A percentile compares a stretch with the other conserved stretches of the same genome.
These are phyloP conservation scores for Microcaecilia unicolor DNA, from an alignment of 2,797 vertebrate species.

Conservation along the genomic window DNA sequence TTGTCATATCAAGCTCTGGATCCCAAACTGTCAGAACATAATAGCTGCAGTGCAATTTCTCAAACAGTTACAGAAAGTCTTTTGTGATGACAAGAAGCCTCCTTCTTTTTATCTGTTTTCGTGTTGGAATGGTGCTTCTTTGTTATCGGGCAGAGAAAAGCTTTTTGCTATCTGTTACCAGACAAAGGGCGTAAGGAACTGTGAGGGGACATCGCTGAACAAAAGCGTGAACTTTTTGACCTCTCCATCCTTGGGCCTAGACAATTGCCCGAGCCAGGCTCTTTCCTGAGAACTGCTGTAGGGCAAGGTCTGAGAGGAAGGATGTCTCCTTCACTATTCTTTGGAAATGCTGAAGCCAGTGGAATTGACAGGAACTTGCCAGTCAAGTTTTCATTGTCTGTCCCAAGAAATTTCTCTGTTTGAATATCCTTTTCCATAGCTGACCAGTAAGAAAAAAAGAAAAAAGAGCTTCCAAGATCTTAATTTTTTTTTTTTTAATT, in stretches of 20 bases:
- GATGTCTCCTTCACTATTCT: constrained; percentile 13
- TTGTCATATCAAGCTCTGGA: not conserved
- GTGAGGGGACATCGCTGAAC: constrained; percentile 58
- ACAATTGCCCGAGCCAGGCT: constrained; percentile 33
- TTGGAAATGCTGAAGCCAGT: constrained; percentile 18
- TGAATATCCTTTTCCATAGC: constrained; percentile 35
- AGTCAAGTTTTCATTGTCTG: constrained; percentile 20
- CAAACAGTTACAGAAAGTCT: not conserved
- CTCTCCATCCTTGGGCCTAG: constrained; percentile 45
- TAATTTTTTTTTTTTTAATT: constrained; percentile 76
- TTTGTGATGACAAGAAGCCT: constrained; percentile 5
- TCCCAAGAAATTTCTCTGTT: constrained; percentile 11
- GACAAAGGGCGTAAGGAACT: constrained; percentile 71
- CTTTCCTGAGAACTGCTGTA: constrained; percentile 39
- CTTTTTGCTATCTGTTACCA: constrained; percentile 67
- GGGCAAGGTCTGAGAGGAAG: constrained; percentile 34
- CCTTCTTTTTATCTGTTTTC: constrained; percentile 5
- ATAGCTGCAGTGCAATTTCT: constrained; percentile 5
- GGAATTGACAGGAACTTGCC: constrained; percentile 18
- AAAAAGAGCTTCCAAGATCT: constrained; percentile 42
- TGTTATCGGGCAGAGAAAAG: constrained; percentile 42
- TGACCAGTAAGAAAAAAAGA: too few species aligned
- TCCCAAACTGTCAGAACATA: not conserved
- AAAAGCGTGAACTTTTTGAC: constrained; percentile 66
- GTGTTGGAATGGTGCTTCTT: constrained; percentile 1